Evolutionary conservation across 2,113 vertebrate species (phyloP), one percentile per base, ranked within the genome.

Genomic region (Eurystomus gularis): DNA sequence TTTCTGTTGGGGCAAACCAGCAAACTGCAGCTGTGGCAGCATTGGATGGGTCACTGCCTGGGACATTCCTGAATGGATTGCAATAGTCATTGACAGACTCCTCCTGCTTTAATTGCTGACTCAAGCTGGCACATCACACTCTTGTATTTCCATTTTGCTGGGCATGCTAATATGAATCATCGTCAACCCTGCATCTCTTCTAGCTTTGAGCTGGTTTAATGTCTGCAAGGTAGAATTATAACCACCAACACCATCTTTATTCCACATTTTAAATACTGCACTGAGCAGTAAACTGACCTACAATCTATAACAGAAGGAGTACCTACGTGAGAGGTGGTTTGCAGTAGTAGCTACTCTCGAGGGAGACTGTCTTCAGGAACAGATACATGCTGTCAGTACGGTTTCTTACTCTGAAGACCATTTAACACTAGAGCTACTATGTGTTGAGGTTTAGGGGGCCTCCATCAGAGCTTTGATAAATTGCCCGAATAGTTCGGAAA

Each of bases 101-200:
- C 44, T 68, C 86, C n/a, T 85, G 35, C 72, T 94, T 96, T 85
- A 91, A 66, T 75, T 84, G 76, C 37, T 66, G 62, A 60, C 71
- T 91, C 7, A 31, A 94, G 82, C 57, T 55, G 75, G 79, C 66
- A 89, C 60, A 92, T 60, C 21, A 15, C 26, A 21, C 78, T 80
- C 39, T 58, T 37, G 21, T 51, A 54, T 79, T 83, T 70, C n/a
- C n/a, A 68, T 91, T 84, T 86, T 89, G 85, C 60, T 54, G 69
- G 24, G 70, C 29, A 44, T 42, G 72, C 87, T 75, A 79, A 29
- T 25, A 25, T 8, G 49, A 75, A 25, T 82, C 35, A 17, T 52
- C 49, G 83, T 81, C 69, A 40, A 90, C 20, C 65, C 75, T 82
- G 54, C 46, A 51, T 35, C 76, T 92, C 55, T 55, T 86, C n/a